Conservation (phyloP, 2,888 invertebrate species). For the Scaptomyza caliginosa region DNA sequence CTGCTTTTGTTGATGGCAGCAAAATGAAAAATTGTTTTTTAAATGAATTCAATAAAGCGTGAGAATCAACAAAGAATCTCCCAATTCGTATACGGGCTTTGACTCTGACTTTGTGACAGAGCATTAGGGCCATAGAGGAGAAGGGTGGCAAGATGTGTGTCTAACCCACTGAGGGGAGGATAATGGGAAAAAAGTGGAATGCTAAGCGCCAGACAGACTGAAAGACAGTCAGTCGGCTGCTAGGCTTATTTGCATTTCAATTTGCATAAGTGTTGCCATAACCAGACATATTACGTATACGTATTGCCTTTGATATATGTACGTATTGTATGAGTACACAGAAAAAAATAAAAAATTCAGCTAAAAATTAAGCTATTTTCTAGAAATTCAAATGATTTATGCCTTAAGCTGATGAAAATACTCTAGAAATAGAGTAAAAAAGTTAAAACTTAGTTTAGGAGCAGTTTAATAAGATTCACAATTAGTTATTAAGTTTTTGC, state of each 20-base stretch:
- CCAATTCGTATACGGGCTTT: conserved; percentile 27
- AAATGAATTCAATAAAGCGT: conserved; percentile 79
- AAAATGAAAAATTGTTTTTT: conserved; percentile 77
- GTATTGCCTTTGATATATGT: conserved; percentile 10
- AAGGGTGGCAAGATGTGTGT: not conserved
- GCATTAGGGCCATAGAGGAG: not conserved
- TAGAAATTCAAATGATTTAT: not conserved
- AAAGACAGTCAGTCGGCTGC: conserved; percentile 15
- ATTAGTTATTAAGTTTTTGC: not conserved
- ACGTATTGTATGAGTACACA: not conserved
- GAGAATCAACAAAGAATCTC: conserved; percentile 45
- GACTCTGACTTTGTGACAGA: conserved; percentile 17
- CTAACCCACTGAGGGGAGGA: not conserved
- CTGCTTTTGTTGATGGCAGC: conserved; percentile 11
- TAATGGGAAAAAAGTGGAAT: not conserved
- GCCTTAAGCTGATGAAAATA: not conserved
- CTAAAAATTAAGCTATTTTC: not conserved
- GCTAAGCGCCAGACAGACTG: conserved; percentile 17
- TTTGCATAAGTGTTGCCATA: conserved; percentile 74
- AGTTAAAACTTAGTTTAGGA: not conserved
- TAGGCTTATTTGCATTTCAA: conserved; percentile 76
- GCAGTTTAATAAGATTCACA: not conserved
- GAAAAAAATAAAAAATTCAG: not conserved
- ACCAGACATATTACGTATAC: conserved; percentile 17
- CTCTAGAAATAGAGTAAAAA: no score